Base-by-base conservation (phyloP, 2,888 invertebrate species). In the Eristalinus aeneus region DNA sequence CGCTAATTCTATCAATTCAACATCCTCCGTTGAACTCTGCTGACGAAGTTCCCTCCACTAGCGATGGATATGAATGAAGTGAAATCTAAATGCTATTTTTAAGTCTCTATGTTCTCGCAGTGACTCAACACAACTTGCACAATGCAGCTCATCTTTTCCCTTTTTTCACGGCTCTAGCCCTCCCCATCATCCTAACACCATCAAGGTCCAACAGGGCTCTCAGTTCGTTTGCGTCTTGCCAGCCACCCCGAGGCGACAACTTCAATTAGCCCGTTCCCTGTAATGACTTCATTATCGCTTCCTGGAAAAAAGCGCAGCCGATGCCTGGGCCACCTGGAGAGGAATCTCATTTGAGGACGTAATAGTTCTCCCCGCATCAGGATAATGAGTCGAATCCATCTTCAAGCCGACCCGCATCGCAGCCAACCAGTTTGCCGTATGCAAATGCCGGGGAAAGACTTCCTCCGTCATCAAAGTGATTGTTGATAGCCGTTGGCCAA, bases 401-500 rank as follows among this genome's bases (percentile, higher is more conserved):
- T n/a, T n/a, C 23, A 39, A 22, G 78, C 36, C 69, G 64, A 68
- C 68, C 73, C 36, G 11, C 20, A 63, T 12, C 39, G n/a, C 27
- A 27, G 6, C 20, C n/a, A 75, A 58, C 61, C 53, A 36, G 54
- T 58, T 36, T 68, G 58, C 61, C 68, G 23, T 69, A 84, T 84
- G 84, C 80, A 84, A 84, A 84, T 80, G 72, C 8, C 8, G 16
- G 16, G 79, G 79, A 84, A 84, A 84, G 75, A 84, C 84, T 73
- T 75, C 75, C 46, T 56, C 56, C 23, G 56, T 81, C 80, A 76
- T 80, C 80, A 80, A 76, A 85, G 81, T 80, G 85, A 85, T 85
- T 85, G 80, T 81, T 72, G 27, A 68, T 85, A 76, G 80, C 80
- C 80, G 85, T 76, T 85, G 80, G 85, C 80, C 80, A 76, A 81